Evolutionary conservation across 2,113 vertebrate genomes (phyloP), one percentile per base, ranked within the genome.

Genomic region (Axis porcinus): DNA sequence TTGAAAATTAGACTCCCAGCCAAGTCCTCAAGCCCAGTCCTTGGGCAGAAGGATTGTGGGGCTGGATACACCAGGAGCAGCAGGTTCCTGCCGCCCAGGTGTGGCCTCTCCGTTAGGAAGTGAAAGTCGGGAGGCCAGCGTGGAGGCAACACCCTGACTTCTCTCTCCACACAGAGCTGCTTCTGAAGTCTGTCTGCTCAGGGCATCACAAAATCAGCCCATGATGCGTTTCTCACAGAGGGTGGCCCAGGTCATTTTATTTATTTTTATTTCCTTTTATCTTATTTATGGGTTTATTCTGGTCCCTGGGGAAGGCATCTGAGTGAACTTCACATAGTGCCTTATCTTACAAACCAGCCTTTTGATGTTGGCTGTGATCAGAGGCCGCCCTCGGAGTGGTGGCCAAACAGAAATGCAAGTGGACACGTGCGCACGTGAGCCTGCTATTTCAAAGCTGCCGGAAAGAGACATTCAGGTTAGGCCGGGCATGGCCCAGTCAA

Each of bases 331-430:
- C 99, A 99, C 99, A 99, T 99, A 99, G 99, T 98, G 99, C 99
- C 99, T 99, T 99, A 99, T 99, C 99, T 99, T 99, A 99, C 99
- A 99, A 99, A 99, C 99, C 99, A 99, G 99, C 98, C 99, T 99
- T 99, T 99, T 99, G 99, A 99, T 99, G 99, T 99, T 99, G 99
- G 98, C 92, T 96, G 98, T 99, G 99, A 99, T 99, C 99, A 99
- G 99, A 99, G 99, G 98, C 99, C 98, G 98, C 99, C 99, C 99
- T 99, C 99, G 96, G 99, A 99, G 99, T 97, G 97, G 98, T 99
- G 99, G 99, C 99, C 99, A 99, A 99, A 99, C 99, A 99, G 99
- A 99, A 99, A 99, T 98, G 99, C 98, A 98, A 98, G 98, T 98
- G 99, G 98, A 98, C 98, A 97, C 99, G 98, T 98, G 98, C 99